A percentile compares a stretch with the other conserved stretches of the same genome.
phyloP scores from a whole-genome alignment of 2,113 vertebrate species.

The Colistium nudipinnis region DNA sequence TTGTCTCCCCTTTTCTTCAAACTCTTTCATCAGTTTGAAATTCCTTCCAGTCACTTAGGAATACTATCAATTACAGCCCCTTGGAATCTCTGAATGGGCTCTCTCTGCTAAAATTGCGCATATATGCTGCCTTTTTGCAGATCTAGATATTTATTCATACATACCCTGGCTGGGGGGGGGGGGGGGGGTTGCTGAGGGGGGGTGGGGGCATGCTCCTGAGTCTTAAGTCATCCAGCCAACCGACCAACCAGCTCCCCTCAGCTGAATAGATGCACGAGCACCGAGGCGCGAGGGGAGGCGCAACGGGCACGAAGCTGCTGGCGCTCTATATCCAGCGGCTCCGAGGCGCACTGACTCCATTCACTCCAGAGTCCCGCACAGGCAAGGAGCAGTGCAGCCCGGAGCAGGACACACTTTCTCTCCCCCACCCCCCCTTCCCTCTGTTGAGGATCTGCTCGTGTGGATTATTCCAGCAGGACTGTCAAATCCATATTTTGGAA shows the following conservation, averaged over 20 bases:
- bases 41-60: conserved; percentile 3
- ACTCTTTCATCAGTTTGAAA: neutral
- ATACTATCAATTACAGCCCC: conserved; percentile 33
- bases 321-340: conserved; percentile 73
- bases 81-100: conserved; percentile 54
- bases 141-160: too few species aligned
- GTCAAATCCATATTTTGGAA: too few species aligned
- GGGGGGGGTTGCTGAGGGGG: conserved; percentile 12
- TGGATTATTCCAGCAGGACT: conserved; percentile 68
- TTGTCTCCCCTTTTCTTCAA: neutral
- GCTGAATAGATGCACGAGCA: conserved; percentile 72
- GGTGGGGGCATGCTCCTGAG: conserved; percentile 58
- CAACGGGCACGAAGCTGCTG: conserved; percentile 69
- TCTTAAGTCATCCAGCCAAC: conserved; percentile 72
- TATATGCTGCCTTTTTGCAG: too few species aligned
- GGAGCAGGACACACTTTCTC: conserved; percentile 64
- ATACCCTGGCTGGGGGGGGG: conserved; percentile 15
- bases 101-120: too few species aligned
- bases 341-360: conserved; percentile 69
- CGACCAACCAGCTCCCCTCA: conserved; percentile 77
- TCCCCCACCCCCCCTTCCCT: too few species aligned
- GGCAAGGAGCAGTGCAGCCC: conserved; percentile 57
- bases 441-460: conserved; percentile 55
- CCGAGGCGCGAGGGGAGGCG: conserved; percentile 80
- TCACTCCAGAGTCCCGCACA: conserved; percentile 70